Percentiles rank a stretch among this genome's conserved stretches.
Conservation (phyloP, 2,888 invertebrate genomes). For the Xestia rhomboidea region DNA sequence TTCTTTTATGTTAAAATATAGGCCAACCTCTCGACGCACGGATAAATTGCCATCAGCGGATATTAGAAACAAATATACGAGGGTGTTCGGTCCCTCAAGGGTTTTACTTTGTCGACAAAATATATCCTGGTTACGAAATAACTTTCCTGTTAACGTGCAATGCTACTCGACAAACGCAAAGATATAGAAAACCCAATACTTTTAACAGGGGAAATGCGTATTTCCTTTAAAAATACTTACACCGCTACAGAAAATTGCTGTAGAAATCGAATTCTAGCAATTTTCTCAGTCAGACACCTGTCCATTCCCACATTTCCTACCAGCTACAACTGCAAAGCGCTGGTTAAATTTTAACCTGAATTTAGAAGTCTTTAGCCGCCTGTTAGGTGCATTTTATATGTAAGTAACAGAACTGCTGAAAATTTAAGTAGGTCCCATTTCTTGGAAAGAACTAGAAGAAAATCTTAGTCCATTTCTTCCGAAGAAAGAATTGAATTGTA, state of each 20-base stretch:
- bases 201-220: neutral
- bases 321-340: conserved; percentile 21
- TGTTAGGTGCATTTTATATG: conserved; percentile 50
- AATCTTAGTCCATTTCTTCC: conserved; percentile 13
- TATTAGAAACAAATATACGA: conserved; percentile 64
- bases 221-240: conserved; percentile 24
- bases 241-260: conserved; percentile 5
- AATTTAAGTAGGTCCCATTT: conserved; percentile 41
- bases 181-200: conserved; percentile 15
- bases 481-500: conserved; percentile 24
- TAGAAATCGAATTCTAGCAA: conserved; percentile 31
- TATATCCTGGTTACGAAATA: conserved; percentile 10
- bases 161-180: neutral
- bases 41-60: conserved; percentile 54
- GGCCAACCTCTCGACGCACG: conserved; percentile 46
- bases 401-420: conserved; percentile 42
- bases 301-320: conserved; percentile 33
- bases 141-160: neutral
- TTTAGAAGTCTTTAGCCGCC: conserved; percentile 40
- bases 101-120: conserved; percentile 23
- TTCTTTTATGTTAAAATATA: conserved; percentile 58
- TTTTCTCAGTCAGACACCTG: conserved; percentile 30
- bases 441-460: conserved; percentile 26
- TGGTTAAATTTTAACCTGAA: conserved; percentile 60
- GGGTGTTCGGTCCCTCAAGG: conserved; percentile 13